Percentiles rank a stretch among this genome's conserved stretches.
Evolutionary conservation across 2,797 vertebrate species (phyloP).

Genomic region (Megaceryle alcyon): DNA sequence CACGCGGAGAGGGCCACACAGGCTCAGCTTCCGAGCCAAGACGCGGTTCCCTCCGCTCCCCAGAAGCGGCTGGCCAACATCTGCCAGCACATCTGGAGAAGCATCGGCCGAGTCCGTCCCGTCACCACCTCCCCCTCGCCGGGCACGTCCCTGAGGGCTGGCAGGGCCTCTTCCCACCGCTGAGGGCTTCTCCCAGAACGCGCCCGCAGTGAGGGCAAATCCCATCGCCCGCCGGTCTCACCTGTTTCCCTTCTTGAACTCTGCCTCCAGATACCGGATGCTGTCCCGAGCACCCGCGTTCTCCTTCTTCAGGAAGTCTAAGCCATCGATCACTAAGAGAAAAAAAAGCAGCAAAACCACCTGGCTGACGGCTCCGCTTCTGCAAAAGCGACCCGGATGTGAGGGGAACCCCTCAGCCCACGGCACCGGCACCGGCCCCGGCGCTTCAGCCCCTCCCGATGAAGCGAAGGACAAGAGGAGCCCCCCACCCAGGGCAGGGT

Average conservation of each 20-base stretch:
- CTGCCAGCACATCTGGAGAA: not conserved
- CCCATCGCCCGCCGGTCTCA: constrained; percentile 35
- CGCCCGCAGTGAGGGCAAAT: not conserved
- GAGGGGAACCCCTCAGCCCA: not conserved
- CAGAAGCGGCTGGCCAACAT: not conserved
- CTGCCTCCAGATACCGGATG: constrained; percentile 94
- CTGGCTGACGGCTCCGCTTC: not conserved
- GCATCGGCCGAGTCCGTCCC: not conserved
- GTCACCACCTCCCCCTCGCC: not conserved
- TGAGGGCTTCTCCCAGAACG: no score
- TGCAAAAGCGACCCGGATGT: not conserved
- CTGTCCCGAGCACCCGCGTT: constrained; percentile 91
- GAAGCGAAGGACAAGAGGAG: no score
- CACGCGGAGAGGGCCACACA: accelerated
- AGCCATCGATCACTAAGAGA: constrained; percentile 90
- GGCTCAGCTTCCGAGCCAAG: not conserved
- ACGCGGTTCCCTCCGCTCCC: no score
- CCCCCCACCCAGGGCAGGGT: no score
- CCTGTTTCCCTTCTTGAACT: constrained; percentile 98
- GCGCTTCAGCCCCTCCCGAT: not conserved
- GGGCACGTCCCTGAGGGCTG: no score
- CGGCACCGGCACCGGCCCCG: no score
- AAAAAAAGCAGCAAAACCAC: not conserved
- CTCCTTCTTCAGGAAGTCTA: constrained; percentile 95
- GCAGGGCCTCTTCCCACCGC: no score